Conservation (phyloP, 1,140 invertebrate genomes). For the Thaumatotibia leucotreta region DNA sequence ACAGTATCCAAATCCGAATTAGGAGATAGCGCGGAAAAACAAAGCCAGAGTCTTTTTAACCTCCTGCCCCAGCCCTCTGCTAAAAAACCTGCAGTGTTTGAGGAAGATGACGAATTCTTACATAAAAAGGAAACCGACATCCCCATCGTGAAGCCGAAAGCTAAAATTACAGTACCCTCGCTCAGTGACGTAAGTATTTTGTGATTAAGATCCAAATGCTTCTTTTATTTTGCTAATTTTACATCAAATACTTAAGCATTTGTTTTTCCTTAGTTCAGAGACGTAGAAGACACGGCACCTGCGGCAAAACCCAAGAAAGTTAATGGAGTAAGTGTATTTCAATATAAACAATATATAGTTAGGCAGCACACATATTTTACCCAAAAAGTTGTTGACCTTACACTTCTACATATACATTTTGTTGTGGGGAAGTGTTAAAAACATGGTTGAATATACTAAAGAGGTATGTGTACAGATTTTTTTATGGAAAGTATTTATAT, state of each 20-base stretch:
- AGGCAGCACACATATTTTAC: too few relatives aligned
- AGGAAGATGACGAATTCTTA: slow-evolving; percentile 79
- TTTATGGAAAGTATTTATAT: too few relatives aligned
- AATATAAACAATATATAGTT: too few relatives aligned
- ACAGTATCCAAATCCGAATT: slow-evolving; percentile 9
- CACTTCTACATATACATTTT: too few relatives aligned
- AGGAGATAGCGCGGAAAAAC: slow-evolving; percentile 14
- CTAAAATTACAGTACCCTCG: slow-evolving; percentile 61
- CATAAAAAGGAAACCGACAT: slow-evolving; percentile 72
- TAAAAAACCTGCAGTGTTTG: slow-evolving; percentile 51
- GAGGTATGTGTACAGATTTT: too few relatives aligned
- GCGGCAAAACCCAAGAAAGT: slow-evolving; percentile 53
- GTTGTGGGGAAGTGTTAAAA: too few relatives aligned
- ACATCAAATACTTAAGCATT: slow-evolving; percentile 19
- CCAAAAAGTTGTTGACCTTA: too few relatives aligned
- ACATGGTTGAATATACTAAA: too few relatives aligned
- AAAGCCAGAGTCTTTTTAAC: slow-evolving; percentile 46
- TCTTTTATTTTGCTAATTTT: background rate
- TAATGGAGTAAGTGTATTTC: slow-evolving; percentile 46
- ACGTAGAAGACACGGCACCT: slow-evolving; percentile 67
- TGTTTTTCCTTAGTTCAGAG: slow-evolving; percentile 74
- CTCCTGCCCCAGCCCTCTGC: slow-evolving; percentile 48
- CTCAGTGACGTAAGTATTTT: slow-evolving; percentile 55
- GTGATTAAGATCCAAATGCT: background rate
- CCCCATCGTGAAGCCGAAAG: slow-evolving; percentile 53